phyloP scores from a whole-genome alignment of 23 tunicate species.

The Oikopleura dioica region DNA sequence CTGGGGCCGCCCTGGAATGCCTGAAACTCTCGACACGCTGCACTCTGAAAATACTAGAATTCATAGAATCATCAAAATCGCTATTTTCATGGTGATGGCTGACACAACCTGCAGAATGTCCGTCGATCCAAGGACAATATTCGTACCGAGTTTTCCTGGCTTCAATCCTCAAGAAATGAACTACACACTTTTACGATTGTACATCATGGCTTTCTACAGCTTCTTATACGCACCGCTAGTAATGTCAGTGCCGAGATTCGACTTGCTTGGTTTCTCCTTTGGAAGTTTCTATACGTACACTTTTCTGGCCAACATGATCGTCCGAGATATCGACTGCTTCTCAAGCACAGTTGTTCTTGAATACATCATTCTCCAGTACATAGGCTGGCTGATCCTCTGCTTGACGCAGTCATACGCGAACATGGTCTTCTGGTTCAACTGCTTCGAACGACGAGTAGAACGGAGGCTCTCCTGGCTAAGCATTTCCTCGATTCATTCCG shows the following conservation, averaged over 20 bases:
- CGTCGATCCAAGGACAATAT: background rate
- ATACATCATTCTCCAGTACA: background rate
- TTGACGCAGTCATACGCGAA: background rate
- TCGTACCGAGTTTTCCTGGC: background rate
- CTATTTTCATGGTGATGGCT: background rate
- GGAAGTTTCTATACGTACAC: background rate
- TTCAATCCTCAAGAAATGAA: background rate
- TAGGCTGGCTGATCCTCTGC: conserved; percentile 1
- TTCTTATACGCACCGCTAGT: too few species aligned
- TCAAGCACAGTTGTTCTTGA: background rate
- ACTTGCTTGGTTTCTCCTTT: background rate
- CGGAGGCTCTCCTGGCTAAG: background rate
- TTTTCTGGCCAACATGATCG: background rate
- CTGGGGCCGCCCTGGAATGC: conserved; percentile 1
- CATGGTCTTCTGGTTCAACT: background rate
- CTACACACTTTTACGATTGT: background rate
- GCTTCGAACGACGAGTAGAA: background rate
- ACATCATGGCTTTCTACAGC: background rate
- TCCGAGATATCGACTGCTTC: background rate
- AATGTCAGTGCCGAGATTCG: background rate
- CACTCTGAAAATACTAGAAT: background rate
- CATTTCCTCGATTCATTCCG: too few species aligned
- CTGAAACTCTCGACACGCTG: background rate
- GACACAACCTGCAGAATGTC: conserved; percentile 3
- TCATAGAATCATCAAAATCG: background rate